Base-by-base conservation (phyloP, 2,113 vertebrate species). In the Tympanuchus pallidicinctus region DNA sequence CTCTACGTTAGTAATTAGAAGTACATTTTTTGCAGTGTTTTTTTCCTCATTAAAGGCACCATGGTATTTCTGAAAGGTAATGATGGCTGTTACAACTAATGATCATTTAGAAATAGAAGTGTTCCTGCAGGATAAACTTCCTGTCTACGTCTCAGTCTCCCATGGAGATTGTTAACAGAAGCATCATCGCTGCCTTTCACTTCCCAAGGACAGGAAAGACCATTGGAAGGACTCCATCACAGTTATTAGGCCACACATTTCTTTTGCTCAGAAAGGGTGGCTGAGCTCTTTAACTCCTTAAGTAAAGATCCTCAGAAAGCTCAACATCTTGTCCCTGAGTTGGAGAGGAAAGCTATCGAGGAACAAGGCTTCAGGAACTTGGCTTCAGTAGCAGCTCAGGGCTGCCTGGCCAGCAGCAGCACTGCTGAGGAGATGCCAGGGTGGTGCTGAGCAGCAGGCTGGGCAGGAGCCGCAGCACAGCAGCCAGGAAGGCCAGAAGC, bases 1-100 rank as follows among this genome's bases (percentile, higher is more conserved):
- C 61, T 77, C 40, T 54, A 24, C 0, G 0, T 71, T 60, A 90
- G 28, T 75, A 69, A 92, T 77, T 71, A 72, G 56, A 64, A 88
- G 21, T 30, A 12, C 43, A 34, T 59, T 77, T 78, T 89, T 80
- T 67, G 10, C 76, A 0, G 0, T 82, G 79, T 3, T 56, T 92
- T 82, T 90, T 72, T 22, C 69, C 57, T 91, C 92, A 66, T 82
- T 79, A 93, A 86, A 40, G 89, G 66, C 75, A 81, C 30, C 15
- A 22, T 72, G 65, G 57, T 59, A 43, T 83, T 92, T 86, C 61
- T 83, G 65, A 59, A 64, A 47, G 86, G 25, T 60, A 80, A 38
- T 4, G 24, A 30, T 34, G 7, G 15, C 52, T 83, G 76, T 67
- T 71, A 85, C 19, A 79, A 11, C 52, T 70, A 89, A 59, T 40